phyloP scores from a whole-genome alignment of 2,113 vertebrate species.

The Zosterops hypoxanthus region DNA sequence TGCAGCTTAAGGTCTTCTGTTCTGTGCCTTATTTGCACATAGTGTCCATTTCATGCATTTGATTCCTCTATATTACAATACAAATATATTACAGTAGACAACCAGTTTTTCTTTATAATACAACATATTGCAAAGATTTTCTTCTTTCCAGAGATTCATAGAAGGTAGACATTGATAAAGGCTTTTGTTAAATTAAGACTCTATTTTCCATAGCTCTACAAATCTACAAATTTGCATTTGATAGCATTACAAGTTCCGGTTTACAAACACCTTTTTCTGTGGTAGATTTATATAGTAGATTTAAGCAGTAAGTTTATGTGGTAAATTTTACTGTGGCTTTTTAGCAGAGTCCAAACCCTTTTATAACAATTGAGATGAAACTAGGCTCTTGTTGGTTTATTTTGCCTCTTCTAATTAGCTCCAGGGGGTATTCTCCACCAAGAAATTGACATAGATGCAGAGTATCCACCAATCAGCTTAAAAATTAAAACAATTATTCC shows the following conservation, averaged over 20 bases:
- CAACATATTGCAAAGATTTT: neutral
- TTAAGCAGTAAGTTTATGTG: neutral
- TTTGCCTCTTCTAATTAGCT: conserved; percentile 28
- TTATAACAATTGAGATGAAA: neutral
- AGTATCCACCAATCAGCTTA: neutral
- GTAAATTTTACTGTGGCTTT: neutral
- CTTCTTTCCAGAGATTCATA: neutral
- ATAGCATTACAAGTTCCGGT: neutral
- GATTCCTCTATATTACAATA: neutral
- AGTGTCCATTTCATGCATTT: neutral
- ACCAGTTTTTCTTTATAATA: neutral
- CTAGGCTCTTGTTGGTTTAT: neutral
- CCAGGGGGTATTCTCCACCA: neutral
- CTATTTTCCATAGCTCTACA: neutral
- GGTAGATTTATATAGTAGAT: neutral
- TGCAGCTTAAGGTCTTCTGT: neutral
- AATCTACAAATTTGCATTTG: neutral
- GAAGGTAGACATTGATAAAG: neutral
- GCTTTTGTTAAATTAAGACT: neutral
- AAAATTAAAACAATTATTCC: conserved; percentile 16
- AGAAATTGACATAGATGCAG: neutral
- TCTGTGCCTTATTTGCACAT: neutral
- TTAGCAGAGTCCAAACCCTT: neutral
- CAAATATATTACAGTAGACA: neutral
- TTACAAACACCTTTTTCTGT: neutral